Conservation (phyloP, 1,140 invertebrate genomes). For the Zophobas atratus region DNA sequence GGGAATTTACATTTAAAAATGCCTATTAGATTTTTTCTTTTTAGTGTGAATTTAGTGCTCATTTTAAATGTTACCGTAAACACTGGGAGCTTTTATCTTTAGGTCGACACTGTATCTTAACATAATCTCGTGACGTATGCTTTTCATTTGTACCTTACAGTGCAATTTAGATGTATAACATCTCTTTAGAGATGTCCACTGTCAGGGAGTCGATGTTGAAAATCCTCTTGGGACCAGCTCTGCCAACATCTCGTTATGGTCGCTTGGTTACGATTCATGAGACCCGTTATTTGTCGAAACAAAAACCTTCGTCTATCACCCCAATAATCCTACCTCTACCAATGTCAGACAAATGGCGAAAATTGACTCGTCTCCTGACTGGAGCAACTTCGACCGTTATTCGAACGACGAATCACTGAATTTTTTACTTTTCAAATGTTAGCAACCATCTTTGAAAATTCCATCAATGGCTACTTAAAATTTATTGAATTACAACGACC, state of each 20-base stretch:
- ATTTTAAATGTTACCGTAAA: too few species aligned
- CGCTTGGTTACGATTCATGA: not conserved
- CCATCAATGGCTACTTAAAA: not conserved
- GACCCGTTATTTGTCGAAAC: not conserved
- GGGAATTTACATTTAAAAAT: too few species aligned
- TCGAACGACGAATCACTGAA: not conserved
- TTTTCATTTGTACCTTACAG: too few species aligned
- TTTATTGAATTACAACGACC: not conserved
- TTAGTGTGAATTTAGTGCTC: too few species aligned
- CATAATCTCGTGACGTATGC: too few species aligned
- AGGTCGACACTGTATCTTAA: too few species aligned
- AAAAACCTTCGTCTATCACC: not conserved
- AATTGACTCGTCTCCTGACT: not conserved
- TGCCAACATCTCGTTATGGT: not conserved
- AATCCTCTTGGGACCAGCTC: not conserved
- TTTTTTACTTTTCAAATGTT: not conserved
- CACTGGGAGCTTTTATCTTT: too few species aligned
- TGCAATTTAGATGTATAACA: too few species aligned
- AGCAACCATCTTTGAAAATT: not conserved
- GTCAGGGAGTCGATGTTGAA: not conserved
- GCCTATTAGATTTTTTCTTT: too few species aligned
- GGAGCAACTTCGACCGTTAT: too few species aligned
- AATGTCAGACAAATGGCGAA: not conserved
- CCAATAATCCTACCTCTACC: not conserved
- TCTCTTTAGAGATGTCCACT: not conserved